Conservation (phyloP, 2,113 vertebrate genomes). For the Corapipo altera region DNA sequence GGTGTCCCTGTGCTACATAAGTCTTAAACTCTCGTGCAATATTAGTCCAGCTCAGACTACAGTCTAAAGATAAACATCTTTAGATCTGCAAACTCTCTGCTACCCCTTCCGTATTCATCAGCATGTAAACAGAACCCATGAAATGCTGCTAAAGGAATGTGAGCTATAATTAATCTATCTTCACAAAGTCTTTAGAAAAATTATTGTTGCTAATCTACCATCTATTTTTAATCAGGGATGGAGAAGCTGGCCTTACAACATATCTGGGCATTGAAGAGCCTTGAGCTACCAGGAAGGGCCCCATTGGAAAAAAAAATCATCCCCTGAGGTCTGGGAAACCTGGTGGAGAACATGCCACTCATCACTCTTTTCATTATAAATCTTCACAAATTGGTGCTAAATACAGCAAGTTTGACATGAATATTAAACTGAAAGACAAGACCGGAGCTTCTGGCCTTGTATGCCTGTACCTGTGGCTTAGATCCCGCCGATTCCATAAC, state of each 20-base stretch:
- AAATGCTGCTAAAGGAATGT: not conserved
- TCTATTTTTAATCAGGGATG: not conserved
- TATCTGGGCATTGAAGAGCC: not conserved
- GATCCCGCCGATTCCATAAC: not conserved
- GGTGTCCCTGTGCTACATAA: not conserved
- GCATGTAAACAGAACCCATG: not conserved
- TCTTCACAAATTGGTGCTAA: not conserved
- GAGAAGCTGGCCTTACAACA: not conserved
- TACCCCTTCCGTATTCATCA: not conserved
- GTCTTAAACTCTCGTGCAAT: fast-evolving
- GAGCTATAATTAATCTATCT: not conserved
- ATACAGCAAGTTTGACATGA: not conserved
- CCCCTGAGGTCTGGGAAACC: not conserved
- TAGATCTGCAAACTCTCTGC: not conserved
- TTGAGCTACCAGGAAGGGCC: not conserved
- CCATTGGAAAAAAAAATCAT: fast-evolving
- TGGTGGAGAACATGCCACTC: not conserved
- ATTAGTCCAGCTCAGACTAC: not conserved
- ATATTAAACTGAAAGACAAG: not conserved
- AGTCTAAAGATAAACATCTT: not conserved
- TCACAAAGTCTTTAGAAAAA: not conserved
- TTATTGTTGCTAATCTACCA: not conserved
- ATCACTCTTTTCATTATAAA: not conserved
- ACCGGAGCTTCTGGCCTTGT: not conserved
- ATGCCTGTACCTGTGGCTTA: not conserved